Base-by-base conservation (phyloP, 2,113 vertebrate species). In the Proteles cristata region DNA sequence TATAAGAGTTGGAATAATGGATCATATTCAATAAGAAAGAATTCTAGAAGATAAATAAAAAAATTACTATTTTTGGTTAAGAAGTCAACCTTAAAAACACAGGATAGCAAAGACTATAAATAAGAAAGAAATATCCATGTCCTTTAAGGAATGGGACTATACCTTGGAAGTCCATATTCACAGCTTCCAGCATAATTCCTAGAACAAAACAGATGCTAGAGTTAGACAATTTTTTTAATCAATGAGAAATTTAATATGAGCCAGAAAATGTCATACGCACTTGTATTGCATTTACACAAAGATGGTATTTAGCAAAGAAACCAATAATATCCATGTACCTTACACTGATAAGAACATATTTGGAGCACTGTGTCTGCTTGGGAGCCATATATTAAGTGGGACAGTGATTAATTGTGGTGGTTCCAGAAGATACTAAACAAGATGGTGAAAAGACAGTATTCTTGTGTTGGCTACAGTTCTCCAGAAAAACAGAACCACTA, bases 21-120 rank as follows among this genome's bases (percentile, higher is more conserved):
- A 89, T 55, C 25, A 93, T 89, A 65, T 15, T 94, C 21, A 79
- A 21, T 10, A 96, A 96, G 48, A 91, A 89, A 4, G 21, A 89
- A 82, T 83, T 96, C 55, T 73, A 63, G 19, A 94, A 96, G 33
- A 81, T 61, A 88, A 79, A 68, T 43, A 12, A 91, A 43, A 73
- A 87, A 88, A 45, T 69, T 88, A 92, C 65, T 17, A 53, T n/a
- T 39, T 74, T 5, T 5, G 2, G 53, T 94, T 91, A 50, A 80
- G 93, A 96, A 88, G 26, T 45, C 17, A 83, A 26, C 12, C 14
- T 87, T 12, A 23, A 1, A 74, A 61, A 16, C 2, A 85, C 14
- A 90, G 4, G 17, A 96, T 61, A 25, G 25, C 1, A 17, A 15
- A 82, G 31, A 83, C 7, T 63, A 5, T 65, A 6, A 89, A 82